Percentiles rank a stretch among this genome's conserved stretches.
Conservation (phyloP, 2,888 invertebrate genomes). For the Ormia ochracea region DNA sequence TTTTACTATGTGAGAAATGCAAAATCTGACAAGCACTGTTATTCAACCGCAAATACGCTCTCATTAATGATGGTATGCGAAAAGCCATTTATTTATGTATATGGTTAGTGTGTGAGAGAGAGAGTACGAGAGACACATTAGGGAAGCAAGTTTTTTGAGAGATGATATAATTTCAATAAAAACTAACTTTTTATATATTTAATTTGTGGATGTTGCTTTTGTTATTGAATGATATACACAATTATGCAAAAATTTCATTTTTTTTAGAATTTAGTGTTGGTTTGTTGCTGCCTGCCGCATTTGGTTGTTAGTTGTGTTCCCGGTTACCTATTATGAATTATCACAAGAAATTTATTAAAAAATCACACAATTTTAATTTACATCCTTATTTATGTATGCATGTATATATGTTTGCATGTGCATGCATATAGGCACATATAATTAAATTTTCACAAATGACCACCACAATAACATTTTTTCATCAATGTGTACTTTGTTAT, state of each 20-base stretch:
- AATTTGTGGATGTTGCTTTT: no score
- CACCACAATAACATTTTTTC: neutral
- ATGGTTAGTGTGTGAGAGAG: neutral
- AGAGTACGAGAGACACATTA: no score
- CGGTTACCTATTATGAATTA: no score
- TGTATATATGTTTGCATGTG: neutral
- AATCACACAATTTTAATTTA: no score
- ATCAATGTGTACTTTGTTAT: neutral
- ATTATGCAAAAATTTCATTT: no score
- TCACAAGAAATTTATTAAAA: no score
- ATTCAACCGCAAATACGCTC: neutral
- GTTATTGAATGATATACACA: no score
- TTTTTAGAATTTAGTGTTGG: no score
- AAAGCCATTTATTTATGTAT: neutral
- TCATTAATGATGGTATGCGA: neutral
- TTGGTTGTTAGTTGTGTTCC: no score
- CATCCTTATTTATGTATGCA: neutral
- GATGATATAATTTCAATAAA: no score
- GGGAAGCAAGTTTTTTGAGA: neutral
- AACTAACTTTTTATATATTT: no score
- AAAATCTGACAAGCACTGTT: neutral
- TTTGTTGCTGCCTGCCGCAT: no score
- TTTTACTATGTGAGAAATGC: neutral
- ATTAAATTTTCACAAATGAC: slow-evolving; percentile 3
- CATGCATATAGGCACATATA: neutral